phyloP scores from a whole-genome alignment of 2,888 invertebrate genomes.

The Dynastes tityus region DNA sequence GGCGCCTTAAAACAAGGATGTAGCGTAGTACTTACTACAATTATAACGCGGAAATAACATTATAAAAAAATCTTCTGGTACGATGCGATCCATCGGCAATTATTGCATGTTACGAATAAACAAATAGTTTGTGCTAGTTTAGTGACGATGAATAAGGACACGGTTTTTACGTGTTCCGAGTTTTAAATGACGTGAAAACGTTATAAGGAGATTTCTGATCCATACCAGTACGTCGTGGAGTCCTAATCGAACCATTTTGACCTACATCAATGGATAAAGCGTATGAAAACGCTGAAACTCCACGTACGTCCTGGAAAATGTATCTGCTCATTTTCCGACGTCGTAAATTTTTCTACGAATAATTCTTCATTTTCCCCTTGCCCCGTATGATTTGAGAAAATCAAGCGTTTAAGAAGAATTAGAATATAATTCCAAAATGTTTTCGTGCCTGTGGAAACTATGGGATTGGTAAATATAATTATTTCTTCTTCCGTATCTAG shows the following conservation, averaged over 20 bases:
- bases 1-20: slow-evolving; percentile 13
- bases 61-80: not conserved
- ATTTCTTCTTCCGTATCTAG: slow-evolving; percentile 27
- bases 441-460: slow-evolving; percentile 74
- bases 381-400: slow-evolving; percentile 30
- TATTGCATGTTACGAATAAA: slow-evolving; percentile 1
- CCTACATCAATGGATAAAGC: slow-evolving; percentile 62
- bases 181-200: slow-evolving; percentile 34
- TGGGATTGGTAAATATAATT: slow-evolving; percentile 61
- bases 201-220: slow-evolving; percentile 7
- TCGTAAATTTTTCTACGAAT: not conserved
- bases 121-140: slow-evolving; percentile 27
- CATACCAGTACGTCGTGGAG: not conserved
- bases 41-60: slow-evolving; percentile 11
- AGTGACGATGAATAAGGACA: not conserved
- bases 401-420: slow-evolving; percentile 28
- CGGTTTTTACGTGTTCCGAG: slow-evolving; percentile 11
- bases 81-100: slow-evolving; percentile 5
- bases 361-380: not conserved
- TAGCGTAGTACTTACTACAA: slow-evolving; percentile 9
- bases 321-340: slow-evolving; percentile 51
- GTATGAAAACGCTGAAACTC: slow-evolving; percentile 55
- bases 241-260: slow-evolving; percentile 59
- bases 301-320: slow-evolving; percentile 54
- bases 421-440: slow-evolving; percentile 52